Base-by-base conservation (phyloP, 2,888 invertebrate genomes). In the Nudaria mundana region DNA sequence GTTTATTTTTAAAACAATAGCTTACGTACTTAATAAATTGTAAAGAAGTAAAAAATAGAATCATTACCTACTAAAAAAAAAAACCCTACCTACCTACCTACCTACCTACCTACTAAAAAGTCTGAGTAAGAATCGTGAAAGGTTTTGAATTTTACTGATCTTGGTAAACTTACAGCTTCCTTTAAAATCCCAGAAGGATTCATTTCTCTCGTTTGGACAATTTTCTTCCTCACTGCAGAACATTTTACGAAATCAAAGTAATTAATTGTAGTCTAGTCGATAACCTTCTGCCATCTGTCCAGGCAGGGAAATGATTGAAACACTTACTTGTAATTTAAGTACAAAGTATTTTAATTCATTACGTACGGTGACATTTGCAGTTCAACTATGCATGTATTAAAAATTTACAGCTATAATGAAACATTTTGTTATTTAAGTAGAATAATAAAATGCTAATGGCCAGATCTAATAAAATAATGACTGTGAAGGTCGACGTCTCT, bases 181-280 rank as follows among this genome's bases (percentile, higher is more conserved):
- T 38, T 53, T 54, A 16, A 57, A 53, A 34, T 58, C 47, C 63
- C 57, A 62, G 44, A 57, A 38, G 3, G 40, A 37, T 7, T 13
- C 25, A 25, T 37, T 26, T 13, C 30, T 35, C 5, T 14, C 3
- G 32, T 28, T 45, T 5, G 26, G 42, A 11, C 34, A 16, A 11
- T 20, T 15, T 18, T 4, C 28, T 6, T 23, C 25, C 5, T 40
- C 20, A 12, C 20, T 10, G 22, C 16, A 40, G 16, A 29, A 23
- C 37, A 39, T 46, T 34, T 32, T 38, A n/a, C n/a, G n/a, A n/a
- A n/a, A n/a, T 5, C 5, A 22, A 22, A 7, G 2, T 10, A 6
- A 6, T 6, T 15, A 22, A 10, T 1, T 23, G 2, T 10, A 32
- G 14, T 11, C 3, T 18, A 6, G 3, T 7, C 2, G 5, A 3